These are phyloP conservation scores for Ophioderma brevispina DNA, from an alignment of 35 echinoderm and acorn worm species.

Conservation along the genomic window DNA sequence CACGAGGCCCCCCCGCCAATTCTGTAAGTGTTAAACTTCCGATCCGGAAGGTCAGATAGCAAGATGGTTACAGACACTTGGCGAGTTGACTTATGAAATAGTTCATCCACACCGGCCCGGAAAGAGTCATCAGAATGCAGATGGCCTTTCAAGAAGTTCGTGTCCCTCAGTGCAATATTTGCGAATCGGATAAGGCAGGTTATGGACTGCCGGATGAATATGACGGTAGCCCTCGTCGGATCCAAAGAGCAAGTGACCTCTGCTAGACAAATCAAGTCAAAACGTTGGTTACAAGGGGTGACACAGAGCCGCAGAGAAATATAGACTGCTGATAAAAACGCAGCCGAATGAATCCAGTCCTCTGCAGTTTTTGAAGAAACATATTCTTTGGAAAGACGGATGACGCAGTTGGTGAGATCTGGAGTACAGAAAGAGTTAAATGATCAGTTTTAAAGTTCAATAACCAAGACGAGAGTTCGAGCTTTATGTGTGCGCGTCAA, in stretches of 20 bases:
- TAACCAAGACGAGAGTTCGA: too few species aligned
- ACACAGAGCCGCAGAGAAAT: too few species aligned
- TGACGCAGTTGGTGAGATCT: background rate
- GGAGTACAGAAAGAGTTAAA: background rate
- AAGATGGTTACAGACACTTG: background rate
- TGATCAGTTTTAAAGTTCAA: too few species aligned
- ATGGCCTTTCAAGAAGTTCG: background rate
- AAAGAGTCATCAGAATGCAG: constrained; percentile 37
- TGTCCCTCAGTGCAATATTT: background rate
- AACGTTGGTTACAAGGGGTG: too few species aligned
- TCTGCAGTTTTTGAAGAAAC: background rate
- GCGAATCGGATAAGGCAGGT: too few species aligned
- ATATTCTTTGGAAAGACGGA: background rate
- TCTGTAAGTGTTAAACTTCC: background rate
- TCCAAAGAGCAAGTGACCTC: too few species aligned
- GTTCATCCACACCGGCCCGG: constrained; percentile 35
- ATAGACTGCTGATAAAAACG: too few species aligned
- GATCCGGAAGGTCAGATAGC: background rate
- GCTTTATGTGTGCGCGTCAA: background rate
- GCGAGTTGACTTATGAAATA: constrained; percentile 25
- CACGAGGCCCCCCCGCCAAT: background rate
- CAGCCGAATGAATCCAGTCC: too few species aligned
- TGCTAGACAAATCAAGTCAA: too few species aligned
- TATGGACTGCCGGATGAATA: too few species aligned
- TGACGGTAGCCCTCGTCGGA: too few species aligned